Evolutionary conservation across 2,113 vertebrate species (phyloP).

Genomic region (Austrofundulus limnaeus): DNA sequence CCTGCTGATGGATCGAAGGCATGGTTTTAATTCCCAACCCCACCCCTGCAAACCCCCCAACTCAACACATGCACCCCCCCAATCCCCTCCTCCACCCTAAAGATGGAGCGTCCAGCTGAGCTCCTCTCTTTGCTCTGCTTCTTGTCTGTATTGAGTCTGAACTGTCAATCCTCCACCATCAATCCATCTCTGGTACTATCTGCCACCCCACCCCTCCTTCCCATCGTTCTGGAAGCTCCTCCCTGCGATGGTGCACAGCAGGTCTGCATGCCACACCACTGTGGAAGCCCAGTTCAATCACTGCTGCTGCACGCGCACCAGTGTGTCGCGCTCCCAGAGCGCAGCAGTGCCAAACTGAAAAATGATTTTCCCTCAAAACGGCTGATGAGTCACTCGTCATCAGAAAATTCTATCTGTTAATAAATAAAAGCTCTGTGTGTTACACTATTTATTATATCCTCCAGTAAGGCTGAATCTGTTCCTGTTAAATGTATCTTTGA

Average conservation of each 20-base stretch:
- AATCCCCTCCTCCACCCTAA: background rate
- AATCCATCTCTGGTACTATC: constrained; percentile 17
- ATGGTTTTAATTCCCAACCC: constrained; percentile 74
- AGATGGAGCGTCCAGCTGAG: constrained; percentile 38
- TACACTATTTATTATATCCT: too few relatives aligned
- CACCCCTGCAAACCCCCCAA: constrained; percentile 22
- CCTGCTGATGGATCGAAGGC: constrained; percentile 74
- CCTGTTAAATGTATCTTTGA: too few relatives aligned
- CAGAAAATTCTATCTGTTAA: too few relatives aligned
- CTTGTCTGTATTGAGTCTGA: constrained; percentile 45
- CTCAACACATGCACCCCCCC: constrained; percentile 3
- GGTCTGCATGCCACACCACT: background rate
- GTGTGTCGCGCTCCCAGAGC: too few relatives aligned
- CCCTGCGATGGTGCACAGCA: constrained; percentile 37
- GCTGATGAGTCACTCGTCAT: too few relatives aligned
- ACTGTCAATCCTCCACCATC: constrained; percentile 47
- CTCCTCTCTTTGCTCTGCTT: constrained; percentile 50
- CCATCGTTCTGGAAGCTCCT: background rate
- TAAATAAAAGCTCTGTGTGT: too few relatives aligned
- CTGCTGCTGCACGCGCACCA: too few relatives aligned
- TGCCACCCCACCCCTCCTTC: background rate
- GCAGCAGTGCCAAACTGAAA: too few relatives aligned
- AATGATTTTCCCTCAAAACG: too few relatives aligned
- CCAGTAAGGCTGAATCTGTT: too few relatives aligned
- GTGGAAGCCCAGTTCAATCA: too few relatives aligned